Evolutionary conservation across 2,888 invertebrate species (phyloP).

Genomic region (Hoplodrina blanda): DNA sequence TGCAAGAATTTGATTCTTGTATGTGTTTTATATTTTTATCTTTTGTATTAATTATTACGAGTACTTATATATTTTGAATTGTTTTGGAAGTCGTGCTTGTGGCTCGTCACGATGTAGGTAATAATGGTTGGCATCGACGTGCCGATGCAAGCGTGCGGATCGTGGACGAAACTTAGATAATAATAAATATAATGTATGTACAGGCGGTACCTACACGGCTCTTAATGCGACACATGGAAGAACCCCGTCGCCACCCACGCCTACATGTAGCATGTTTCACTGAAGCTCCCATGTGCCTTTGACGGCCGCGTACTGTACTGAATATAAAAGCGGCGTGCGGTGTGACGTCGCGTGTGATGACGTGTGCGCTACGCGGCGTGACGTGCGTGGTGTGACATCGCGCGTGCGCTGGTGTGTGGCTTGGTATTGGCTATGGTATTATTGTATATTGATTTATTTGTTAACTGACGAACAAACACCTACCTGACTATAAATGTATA

Average conservation of each 20-base stretch:
- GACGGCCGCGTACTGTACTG: no score
- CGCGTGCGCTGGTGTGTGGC: slow-evolving; percentile 9
- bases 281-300: no score
- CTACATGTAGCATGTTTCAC: no score
- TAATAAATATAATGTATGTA: not conserved
- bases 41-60: slow-evolving; percentile 22
- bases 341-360: no score
- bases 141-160: slow-evolving; percentile 1
- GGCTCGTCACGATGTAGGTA: not conserved
- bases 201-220: slow-evolving; percentile 2
- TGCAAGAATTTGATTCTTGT: slow-evolving; percentile 42
- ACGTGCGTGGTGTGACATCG: not conserved
- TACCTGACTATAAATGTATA: slow-evolving; percentile 51
- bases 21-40: slow-evolving; percentile 24
- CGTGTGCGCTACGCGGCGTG: not conserved
- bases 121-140: not conserved
- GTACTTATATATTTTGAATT: slow-evolving; percentile 15
- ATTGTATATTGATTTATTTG: slow-evolving; percentile 31
- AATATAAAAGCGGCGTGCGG: no score
- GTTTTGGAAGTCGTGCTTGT: slow-evolving; percentile 14
- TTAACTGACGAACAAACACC: slow-evolving; percentile 55
- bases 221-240: no score
- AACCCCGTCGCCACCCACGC: no score
- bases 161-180: not conserved
- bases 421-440: slow-evolving; percentile 13